Base-by-base conservation (phyloP, 2,113 vertebrate species). In the Candoia aspera region DNA sequence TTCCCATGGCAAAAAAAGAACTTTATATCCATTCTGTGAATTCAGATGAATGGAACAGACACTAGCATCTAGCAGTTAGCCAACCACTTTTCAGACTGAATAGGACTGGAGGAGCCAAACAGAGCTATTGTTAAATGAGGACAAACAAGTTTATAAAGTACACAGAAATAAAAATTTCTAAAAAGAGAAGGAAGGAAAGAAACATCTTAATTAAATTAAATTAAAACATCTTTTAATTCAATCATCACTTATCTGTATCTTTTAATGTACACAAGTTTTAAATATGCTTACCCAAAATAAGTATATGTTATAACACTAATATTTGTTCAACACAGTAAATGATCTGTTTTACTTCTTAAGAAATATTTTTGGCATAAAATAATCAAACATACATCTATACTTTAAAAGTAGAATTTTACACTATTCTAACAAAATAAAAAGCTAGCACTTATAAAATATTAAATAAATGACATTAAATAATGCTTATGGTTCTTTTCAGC, bases 231-330 rank as follows among this genome's bases (percentile, higher is more conserved):
- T 68, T 84, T 57, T 84, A 42, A 37, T 88, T 57, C 9, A 55
- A n/a, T n/a, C 53, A 85, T 24, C 13, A 54, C 49, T 33, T 84
- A 33, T 62, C 37, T 33, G n/a, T 49, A 84, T 68, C 6, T 64
- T 84, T 1, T 54, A 92, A 12, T 88, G 33, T 46, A 91, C 88
- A 0, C 91, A 37, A 8, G 90, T 60, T 93, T 95, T 55, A 96
- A 64, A 91, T 33, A 29, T 10, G 1, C 29, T 42, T n/a, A 0
- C 8, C 33, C 13, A 68, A 93, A 94, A 83, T 37, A 90, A 90
- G 94, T 90, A n/a, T n/a, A n/a, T n/a, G n/a, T n/a, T n/a, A n/a
- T n/a, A n/a, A n/a, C n/a, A n/a, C n/a, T n/a, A n/a, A 85, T 0
- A 88, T 64, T 83, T 88, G 4, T 19, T 12, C 58, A 88, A 54